Conservation (phyloP, 1,140 invertebrate genomes). For the Popillia japonica region DNA sequence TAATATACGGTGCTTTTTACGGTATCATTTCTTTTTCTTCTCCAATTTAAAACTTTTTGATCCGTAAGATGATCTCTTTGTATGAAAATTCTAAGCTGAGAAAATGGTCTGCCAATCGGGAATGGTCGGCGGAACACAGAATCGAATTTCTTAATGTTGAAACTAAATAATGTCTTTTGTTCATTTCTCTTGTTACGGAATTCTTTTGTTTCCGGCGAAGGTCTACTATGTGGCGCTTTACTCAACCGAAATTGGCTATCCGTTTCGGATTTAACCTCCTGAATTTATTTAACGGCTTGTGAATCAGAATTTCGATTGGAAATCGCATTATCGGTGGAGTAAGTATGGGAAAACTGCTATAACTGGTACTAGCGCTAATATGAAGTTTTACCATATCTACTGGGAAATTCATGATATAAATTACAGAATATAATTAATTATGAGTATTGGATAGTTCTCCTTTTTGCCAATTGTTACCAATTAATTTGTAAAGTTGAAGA, state of each 20-base stretch:
- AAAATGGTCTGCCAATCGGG: constrained; percentile 7
- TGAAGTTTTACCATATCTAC: too few species aligned
- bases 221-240: not conserved
- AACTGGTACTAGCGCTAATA: too few species aligned
- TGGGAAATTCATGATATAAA: too few species aligned
- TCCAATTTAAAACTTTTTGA: constrained; percentile 29
- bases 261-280: not conserved
- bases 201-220: not conserved
- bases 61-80: not conserved
- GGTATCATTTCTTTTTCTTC: not conserved
- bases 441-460: too few species aligned
- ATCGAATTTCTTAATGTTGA: constrained; percentile 21
- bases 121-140: not conserved
- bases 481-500: too few species aligned
- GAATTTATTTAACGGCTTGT: constrained; percentile 17
- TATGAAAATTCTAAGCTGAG: not conserved
- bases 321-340: not conserved
- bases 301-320: not conserved
- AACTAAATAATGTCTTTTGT: constrained; percentile 33
- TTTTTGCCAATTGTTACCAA: too few species aligned
- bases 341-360: too few species aligned
- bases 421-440: too few species aligned
- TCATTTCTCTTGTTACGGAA: constrained; percentile 23
- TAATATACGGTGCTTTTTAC: not conserved
- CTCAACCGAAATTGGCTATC: not conserved